phyloP scores from a whole-genome alignment of 2,113 vertebrate genomes.

The Galeopterus variegatus region DNA sequence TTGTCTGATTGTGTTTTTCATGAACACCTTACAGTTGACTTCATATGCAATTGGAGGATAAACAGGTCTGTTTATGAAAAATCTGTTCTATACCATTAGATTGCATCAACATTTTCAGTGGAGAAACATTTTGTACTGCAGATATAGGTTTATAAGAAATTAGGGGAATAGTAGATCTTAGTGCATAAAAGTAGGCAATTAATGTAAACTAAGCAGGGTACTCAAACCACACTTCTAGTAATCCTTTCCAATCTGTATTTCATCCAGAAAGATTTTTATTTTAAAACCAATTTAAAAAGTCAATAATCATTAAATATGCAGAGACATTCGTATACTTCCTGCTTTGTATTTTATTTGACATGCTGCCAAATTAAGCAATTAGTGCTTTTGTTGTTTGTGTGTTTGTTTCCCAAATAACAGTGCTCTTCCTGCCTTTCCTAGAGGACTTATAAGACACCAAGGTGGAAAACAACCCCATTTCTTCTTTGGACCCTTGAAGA shows the following conservation, averaged over 20 bases:
- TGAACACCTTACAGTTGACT: slow-evolving; percentile 63
- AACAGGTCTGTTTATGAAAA: slow-evolving; percentile 80
- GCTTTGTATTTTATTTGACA: slow-evolving; percentile 74
- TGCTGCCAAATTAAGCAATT: slow-evolving; percentile 28
- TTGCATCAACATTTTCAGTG: not conserved
- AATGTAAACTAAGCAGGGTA: not conserved
- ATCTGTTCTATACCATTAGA: slow-evolving; percentile 62
- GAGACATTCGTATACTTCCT: slow-evolving; percentile 68
- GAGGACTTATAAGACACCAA: not conserved
- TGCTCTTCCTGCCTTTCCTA: rapidly evolving
- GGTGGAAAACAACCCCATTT: rapidly evolving
- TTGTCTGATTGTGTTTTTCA: slow-evolving; percentile 73
- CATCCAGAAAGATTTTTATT: slow-evolving; percentile 79
- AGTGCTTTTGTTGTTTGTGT: slow-evolving; percentile 29
- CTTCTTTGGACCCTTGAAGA: not conserved
- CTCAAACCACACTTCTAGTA: slow-evolving; percentile 13
- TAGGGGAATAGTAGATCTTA: not conserved
- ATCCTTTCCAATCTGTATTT: slow-evolving; percentile 61
- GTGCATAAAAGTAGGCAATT: not conserved
- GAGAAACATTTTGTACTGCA: slow-evolving; percentile 57
- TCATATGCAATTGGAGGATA: slow-evolving; percentile 63
- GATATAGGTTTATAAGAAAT: slow-evolving; percentile 61
- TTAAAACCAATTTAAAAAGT: slow-evolving; percentile 77
- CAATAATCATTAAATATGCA: slow-evolving; percentile 85
- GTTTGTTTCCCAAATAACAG: not conserved